These are phyloP conservation scores for Zele albiditarsus DNA, from an alignment of 2,888 invertebrate genomes.

Conservation along the genomic window DNA sequence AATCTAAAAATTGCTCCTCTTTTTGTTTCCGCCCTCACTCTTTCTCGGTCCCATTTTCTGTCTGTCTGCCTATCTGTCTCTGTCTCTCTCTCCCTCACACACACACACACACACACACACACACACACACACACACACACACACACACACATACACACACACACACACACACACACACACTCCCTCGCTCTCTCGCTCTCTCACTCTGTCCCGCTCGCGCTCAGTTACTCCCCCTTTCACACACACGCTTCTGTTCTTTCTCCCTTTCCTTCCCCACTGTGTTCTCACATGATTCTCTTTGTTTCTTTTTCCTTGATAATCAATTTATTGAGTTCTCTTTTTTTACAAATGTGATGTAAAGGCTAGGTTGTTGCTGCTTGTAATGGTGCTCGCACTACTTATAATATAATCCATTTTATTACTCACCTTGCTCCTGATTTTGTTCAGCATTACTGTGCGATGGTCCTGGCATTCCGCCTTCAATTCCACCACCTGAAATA, in stretches of 20 bases:
- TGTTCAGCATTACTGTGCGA: conserved; percentile 69
- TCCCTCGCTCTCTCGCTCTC: neutral
- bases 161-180: too few relatives aligned
- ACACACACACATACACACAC: too few relatives aligned
- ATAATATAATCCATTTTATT: conserved; percentile 48
- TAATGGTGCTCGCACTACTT: conserved; percentile 73
- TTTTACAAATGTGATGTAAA: conserved; percentile 68
- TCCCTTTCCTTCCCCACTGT: conserved; percentile 36
- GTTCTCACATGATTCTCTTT: conserved; percentile 44
- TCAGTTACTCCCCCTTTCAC: conserved; percentile 22
- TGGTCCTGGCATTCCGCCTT: conserved; percentile 70
- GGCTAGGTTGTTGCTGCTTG: conserved; percentile 74
- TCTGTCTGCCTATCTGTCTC: too few relatives aligned
- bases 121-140: too few relatives aligned
- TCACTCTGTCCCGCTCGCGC: conserved; percentile 22
- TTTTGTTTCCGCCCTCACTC: conserved; percentile 39
- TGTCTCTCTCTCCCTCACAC: conserved; percentile 17
- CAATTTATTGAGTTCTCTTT: conserved; percentile 55
- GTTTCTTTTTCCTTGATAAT: conserved; percentile 32
- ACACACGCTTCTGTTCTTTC: conserved; percentile 39
- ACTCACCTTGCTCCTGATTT: conserved; percentile 72
- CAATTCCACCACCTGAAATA: conserved; percentile 64
- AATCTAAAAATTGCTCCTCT: conserved; percentile 55
- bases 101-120: conserved; percentile 25
- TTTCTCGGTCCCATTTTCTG: too few relatives aligned